Conservation (phyloP, 2,113 vertebrate species). For the Chloropsis hardwickii region DNA sequence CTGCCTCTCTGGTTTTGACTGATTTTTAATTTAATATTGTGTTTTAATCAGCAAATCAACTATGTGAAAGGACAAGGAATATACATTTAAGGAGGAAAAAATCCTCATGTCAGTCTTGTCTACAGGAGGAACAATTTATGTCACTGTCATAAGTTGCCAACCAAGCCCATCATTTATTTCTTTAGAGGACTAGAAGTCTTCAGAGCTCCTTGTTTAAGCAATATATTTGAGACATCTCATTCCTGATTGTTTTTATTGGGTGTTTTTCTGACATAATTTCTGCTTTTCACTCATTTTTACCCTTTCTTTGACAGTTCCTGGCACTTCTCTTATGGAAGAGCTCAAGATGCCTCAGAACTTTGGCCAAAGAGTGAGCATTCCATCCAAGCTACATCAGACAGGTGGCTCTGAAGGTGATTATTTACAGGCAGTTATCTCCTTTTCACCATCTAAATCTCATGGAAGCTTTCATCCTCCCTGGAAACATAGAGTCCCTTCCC, state of each 20-base stretch:
- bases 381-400: not conserved
- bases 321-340: not conserved
- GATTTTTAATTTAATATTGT: not conserved
- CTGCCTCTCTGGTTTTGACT: not conserved
- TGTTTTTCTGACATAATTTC: not conserved
- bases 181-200: not conserved
- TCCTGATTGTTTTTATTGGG: not conserved
- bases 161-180: constrained; percentile 18
- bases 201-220: not conserved
- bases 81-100: not conserved
- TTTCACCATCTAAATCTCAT: not conserved
- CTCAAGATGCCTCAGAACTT: not conserved
- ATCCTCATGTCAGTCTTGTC: not conserved
- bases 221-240: constrained; percentile 17
- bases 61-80: not conserved
- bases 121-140: constrained; percentile 36
- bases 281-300: not conserved
- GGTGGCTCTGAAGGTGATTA: not conserved
- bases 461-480: not conserved
- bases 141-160: not conserved
- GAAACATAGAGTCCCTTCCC: not conserved
- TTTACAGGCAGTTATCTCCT: not conserved
- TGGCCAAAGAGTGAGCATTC: not conserved
- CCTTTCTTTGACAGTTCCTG: not conserved
- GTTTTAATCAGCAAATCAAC: not conserved